Evolutionary conservation across 2,797 vertebrate genomes (phyloP).

Genomic region (Poecilia velifera): DNA sequence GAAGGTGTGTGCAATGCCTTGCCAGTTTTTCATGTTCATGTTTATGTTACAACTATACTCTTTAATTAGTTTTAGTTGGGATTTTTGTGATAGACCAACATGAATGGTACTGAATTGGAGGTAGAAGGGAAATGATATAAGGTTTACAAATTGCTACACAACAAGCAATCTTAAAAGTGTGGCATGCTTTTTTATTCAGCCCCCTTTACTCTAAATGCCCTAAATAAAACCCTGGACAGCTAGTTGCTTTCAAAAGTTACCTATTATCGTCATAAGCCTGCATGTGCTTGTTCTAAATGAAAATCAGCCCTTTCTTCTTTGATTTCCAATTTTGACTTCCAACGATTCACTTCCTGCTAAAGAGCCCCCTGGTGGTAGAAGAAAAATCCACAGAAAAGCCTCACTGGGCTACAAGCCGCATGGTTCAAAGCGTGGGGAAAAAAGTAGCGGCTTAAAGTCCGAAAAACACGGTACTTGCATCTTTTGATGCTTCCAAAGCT

Average conservation of each 20-base stretch:
- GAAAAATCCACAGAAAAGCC: too few relatives aligned
- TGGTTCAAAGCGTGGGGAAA: too few relatives aligned
- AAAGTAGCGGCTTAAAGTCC: too few relatives aligned
- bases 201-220: too few relatives aligned
- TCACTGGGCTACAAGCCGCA: too few relatives aligned
- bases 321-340: too few relatives aligned
- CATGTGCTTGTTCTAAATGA: too few relatives aligned
- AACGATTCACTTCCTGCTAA: too few relatives aligned
- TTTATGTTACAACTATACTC: not conserved
- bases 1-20: slow-evolving; percentile 75
- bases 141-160: not conserved
- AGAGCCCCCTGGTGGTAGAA: too few relatives aligned
- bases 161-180: not conserved
- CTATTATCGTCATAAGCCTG: not conserved
- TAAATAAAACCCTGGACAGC: not conserved
- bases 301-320: too few relatives aligned
- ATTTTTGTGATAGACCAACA: not conserved
- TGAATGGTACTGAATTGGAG: not conserved
- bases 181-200: not conserved
- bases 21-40: not conserved
- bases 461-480: not conserved
- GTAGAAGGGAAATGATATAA: not conserved
- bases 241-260: not conserved
- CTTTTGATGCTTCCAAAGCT: not conserved
- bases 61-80: not conserved